Percentiles rank a stretch among this genome's conserved stretches.
These are phyloP conservation scores for Ianthella basta DNA, from an alignment of 37 sponge, comb jelly and placozoan species.

Conservation along the genomic window DNA sequence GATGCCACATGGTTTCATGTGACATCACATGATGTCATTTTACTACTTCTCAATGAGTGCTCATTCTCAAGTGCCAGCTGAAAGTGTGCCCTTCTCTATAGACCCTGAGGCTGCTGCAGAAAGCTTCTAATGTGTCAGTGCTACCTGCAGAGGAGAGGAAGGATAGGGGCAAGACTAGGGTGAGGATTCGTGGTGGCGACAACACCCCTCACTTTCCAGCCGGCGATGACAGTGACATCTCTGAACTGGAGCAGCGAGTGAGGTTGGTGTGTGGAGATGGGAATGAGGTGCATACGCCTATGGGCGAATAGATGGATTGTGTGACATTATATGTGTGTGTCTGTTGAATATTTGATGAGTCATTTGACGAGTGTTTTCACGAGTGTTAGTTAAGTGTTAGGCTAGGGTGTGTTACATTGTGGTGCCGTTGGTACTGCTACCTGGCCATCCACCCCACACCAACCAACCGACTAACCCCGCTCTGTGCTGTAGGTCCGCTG, in stretches of 20 bases:
- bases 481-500: conserved; percentile 10
- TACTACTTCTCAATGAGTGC: not conserved
- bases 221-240: conserved; percentile 60
- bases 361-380: too few relatives aligned
- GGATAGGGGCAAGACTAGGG: not conserved
- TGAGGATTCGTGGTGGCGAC: not conserved
- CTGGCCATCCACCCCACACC: too few relatives aligned
- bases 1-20: conserved; percentile 25
- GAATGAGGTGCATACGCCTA: not conserved
- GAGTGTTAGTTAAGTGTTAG: too few relatives aligned
- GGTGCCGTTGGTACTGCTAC: too few relatives aligned
- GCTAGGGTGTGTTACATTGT: too few relatives aligned
- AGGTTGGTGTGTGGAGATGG: not conserved
- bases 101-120: conserved; percentile 42
- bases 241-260: conserved; percentile 41
- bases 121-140: not conserved
- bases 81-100: conserved; percentile 47
- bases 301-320: not conserved
- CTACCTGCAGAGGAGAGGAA: not conserved
- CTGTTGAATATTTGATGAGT: too few relatives aligned
- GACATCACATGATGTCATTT: not conserved
- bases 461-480: too few relatives aligned
- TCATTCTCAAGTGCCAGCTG: not conserved
- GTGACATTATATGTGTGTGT: too few relatives aligned
- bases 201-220: too few relatives aligned